Conservation (phyloP, 2,113 vertebrate genomes). For the Chroicocephalus ridibundus region DNA sequence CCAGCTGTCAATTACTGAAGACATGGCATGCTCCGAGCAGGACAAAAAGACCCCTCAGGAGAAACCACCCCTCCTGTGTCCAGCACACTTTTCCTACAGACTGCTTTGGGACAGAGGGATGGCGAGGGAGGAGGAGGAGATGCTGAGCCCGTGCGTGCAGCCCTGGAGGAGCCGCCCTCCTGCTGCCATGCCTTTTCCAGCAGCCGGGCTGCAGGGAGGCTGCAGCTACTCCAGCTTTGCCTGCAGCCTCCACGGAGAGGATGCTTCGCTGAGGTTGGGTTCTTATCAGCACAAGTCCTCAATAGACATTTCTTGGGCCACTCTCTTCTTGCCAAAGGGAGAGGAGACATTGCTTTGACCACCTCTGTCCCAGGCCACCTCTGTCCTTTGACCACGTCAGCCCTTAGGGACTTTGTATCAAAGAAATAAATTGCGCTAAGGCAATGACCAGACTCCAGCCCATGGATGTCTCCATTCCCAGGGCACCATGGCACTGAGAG, state of each 20-base stretch:
- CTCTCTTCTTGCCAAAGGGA: neutral
- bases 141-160: neutral
- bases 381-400: neutral
- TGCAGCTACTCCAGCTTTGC: neutral
- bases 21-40: rapidly evolving
- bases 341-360: neutral
- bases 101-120: neutral
- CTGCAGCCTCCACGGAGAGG: neutral
- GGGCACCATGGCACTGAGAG: neutral
- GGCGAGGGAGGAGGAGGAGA: neutral
- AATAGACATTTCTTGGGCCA: neutral
- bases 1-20: neutral
- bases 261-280: neutral
- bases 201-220: neutral
- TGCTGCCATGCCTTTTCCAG: neutral
- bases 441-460: neutral
- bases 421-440: neutral
- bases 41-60: neutral
- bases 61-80: neutral
- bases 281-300: neutral
- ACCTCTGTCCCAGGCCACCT: neutral
- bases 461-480: neutral
- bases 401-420: neutral
- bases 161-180: neutral
- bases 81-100: neutral